Base-by-base conservation (phyloP, 2,888 invertebrate genomes). In the Lingula anatina region DNA sequence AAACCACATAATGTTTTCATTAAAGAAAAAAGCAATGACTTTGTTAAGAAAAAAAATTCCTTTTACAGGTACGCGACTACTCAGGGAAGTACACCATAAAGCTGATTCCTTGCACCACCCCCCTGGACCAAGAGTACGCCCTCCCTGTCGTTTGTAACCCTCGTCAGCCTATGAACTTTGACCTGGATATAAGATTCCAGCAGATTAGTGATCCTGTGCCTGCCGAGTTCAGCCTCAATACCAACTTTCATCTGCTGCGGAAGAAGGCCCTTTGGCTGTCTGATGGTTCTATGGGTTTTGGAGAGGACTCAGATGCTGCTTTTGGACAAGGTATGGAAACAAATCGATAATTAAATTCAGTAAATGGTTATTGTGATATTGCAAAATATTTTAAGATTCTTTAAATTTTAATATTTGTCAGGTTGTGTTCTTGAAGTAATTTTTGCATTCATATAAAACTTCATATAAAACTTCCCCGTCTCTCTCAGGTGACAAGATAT, bases 131-230 rank as follows among this genome's bases (percentile, higher is more conserved):
- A 46, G 54, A 55, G 26, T 74, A 66, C 59, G 53, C 64, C 2
- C 43, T 57, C 2, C 68, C 70, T 18, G 49, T 63, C 18, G 57
- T 51, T 27, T 77, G 77, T 55, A 63, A 64, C 39, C 74, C 75
- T 5, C 57, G 64, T 25, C 60, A 67, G 5, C 68, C 66, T 20
- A 54, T 75, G 38, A 60, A 62, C 56, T 77, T 77, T 59, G 69
- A 70, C 49, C 65, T 77, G 28, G 68, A 71, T 42, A 66, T 75
- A 51, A 61, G 73, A 47, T 72, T 76, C 54, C 76, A 77, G 56
- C 77, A 75, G 57, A 70, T 76, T 47, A 75, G 70, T 54, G 73
- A 76, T 51, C 72, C 75, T 1, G 75, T 76, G 12, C 65, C 75
- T 2, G 60, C 68, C 3, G 56, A 69, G 53, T 76, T 70, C 58